Conservation (phyloP, 2,888 invertebrate species). For the Hipparchia semele region DNA sequence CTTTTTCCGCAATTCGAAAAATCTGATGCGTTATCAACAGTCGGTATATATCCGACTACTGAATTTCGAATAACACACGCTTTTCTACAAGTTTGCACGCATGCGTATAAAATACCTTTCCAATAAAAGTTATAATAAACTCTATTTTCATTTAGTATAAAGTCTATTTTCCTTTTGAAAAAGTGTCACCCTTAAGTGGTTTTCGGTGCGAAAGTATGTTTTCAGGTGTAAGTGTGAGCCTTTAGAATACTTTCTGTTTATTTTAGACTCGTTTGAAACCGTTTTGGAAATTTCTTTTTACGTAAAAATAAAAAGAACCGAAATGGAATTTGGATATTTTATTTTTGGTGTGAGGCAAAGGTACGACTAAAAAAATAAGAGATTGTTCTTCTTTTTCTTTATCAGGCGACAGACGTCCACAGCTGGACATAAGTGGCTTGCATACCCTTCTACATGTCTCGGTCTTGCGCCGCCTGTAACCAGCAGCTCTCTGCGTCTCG, state of each 20-base stretch:
- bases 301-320: neutral
- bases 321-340: neutral
- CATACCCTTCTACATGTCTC: no score
- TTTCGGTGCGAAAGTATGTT: constrained; percentile 19
- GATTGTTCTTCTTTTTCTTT: no score
- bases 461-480: no score
- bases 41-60: constrained; percentile 56
- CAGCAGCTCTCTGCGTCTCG: no score
- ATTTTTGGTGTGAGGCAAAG: neutral
- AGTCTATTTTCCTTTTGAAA: neutral
- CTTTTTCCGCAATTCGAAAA: constrained; percentile 26
- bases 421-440: no score
- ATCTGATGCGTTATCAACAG: constrained; percentile 32
- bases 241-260: constrained; percentile 32
- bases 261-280: constrained; percentile 16
- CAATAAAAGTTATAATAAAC: constrained; percentile 49
- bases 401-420: no score
- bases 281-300: constrained; percentile 20
- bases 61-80: constrained; percentile 51
- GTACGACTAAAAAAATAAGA: neutral
- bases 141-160: neutral
- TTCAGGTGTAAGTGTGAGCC: constrained; percentile 30
- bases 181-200: constrained; percentile 18
- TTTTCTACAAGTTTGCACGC: constrained; percentile 60
- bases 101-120: constrained; percentile 52